These are phyloP conservation scores for Camponotus fellah DNA, from an alignment of 2,888 invertebrate genomes.

Conservation along the genomic window DNA sequence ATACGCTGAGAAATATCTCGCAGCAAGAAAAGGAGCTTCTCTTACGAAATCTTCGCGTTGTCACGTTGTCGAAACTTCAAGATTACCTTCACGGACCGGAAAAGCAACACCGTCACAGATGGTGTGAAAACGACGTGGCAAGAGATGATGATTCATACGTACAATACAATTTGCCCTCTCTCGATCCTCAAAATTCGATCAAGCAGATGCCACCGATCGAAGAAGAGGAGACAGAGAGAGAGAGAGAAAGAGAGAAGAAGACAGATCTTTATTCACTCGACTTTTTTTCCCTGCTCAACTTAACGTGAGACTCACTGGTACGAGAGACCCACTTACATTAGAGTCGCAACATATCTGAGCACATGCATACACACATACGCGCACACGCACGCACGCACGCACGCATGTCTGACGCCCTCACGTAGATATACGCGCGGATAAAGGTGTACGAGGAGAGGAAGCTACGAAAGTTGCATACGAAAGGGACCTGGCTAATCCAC, in stretches of 20 bases:
- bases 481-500: conserved; percentile 76
- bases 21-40: conserved; percentile 5
- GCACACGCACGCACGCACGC: background rate
- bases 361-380: background rate
- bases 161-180: conserved; percentile 5
- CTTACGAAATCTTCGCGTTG: conserved; percentile 28
- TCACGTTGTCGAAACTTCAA: conserved; percentile 21
- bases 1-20: background rate
- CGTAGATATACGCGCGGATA: conserved; percentile 66
- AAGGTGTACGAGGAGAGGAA: conserved; percentile 74
- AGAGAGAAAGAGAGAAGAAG: background rate
- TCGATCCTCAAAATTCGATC: conserved; percentile 43
- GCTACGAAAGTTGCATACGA: conserved; percentile 83
- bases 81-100: conserved; percentile 46
- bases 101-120: conserved; percentile 39
- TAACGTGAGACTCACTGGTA: conserved; percentile 58
- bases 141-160: conserved; percentile 30
- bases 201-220: conserved; percentile 36
- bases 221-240: background rate
- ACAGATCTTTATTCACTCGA: conserved; percentile 27
- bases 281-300: conserved; percentile 48
- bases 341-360: conserved; percentile 46
- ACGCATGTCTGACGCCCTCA: conserved; percentile 36
- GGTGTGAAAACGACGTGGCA: conserved; percentile 38
- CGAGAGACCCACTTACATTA: conserved; percentile 68